A percentile compares a stretch with the other conserved stretches of the same genome.
Conservation (phyloP, 2,888 invertebrate genomes). For the Piscicola geometra region DNA sequence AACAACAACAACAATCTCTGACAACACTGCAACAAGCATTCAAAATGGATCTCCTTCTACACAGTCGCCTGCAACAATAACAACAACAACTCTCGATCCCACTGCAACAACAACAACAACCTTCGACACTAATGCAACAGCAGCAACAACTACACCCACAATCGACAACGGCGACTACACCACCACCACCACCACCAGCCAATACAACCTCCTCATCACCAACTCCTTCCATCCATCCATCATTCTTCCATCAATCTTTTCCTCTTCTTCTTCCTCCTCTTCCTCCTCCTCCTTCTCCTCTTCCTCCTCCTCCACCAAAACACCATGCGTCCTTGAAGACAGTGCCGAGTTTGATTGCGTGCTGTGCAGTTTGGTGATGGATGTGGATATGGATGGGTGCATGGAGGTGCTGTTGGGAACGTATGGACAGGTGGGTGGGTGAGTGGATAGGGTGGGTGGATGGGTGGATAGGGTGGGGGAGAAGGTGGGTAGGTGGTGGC, state of each 20-base stretch:
- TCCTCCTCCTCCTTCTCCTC: conserved; percentile 12
- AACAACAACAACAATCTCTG: background rate
- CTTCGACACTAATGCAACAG: background rate
- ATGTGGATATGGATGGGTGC: conserved; percentile 68
- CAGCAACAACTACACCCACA: background rate
- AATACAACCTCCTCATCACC: background rate
- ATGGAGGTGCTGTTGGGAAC: conserved; percentile 69
- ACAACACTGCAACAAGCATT: background rate
- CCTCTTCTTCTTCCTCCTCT: background rate
- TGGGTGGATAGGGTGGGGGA: no score
- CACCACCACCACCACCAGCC: background rate
- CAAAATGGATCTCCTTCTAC: no score
- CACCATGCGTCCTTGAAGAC: conserved; percentile 50
- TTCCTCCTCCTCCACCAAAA: background rate
- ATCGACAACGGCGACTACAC: background rate
- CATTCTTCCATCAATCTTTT: background rate
- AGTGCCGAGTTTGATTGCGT: conserved; percentile 63
- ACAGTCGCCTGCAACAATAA: background rate
- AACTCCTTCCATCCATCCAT: background rate
- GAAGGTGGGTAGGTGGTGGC: no score
- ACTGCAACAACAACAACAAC: background rate
- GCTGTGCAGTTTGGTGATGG: conserved; percentile 64
- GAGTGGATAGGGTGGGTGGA: no score
- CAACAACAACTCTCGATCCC: background rate
- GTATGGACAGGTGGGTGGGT: conserved; percentile 61